Evolutionary conservation across 2,797 vertebrate species (phyloP), one percentile per base, ranked within the genome.

Genomic region (Mastacembelus armatus): DNA sequence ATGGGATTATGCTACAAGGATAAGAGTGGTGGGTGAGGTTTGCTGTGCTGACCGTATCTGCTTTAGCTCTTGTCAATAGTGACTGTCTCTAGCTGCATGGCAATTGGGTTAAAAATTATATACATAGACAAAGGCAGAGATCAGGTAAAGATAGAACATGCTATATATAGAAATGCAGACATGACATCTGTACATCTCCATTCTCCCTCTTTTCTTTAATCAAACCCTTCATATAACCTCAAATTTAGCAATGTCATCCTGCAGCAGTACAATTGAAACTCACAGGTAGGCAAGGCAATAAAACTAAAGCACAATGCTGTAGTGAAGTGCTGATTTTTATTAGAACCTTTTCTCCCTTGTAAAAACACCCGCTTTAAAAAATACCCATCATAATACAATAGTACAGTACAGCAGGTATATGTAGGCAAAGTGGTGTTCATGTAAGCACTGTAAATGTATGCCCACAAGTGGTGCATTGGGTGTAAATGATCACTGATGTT

Each of bases 1-100:
- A 92, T 76, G 80, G 74, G 91, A 92, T 92, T 91, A 91, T 33
- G 26, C 26, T 74, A 71, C 76, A 77, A 69, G 69, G 57, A 81
- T 88, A 15, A 86, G 59, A 42, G 44, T 21, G 56, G 47, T 78
- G 60, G 27, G 38, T 12, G 62, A 40, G 54, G 40, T 54, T 62
- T n/a, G 22, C 30, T 32, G 60, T 56, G 69, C 43, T 40, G 30
- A 42, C 55, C 11, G 1, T 4, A 47, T 64, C 18, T 39, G 52
- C 50, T 21, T 51, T 44, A 22, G 48, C 21, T 9, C 2, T 71
- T n/a, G 49, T 72, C 66, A 68, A 70, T 32, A 60, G 11, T 8
- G 6, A 71, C 62, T 70, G 77, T 70, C 49, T 57, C 29, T 21
- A 38, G 27, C 48, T 4, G 44, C 8, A 7, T 54, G 56, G 45